These are phyloP conservation scores for Triops cancriformis DNA, from an alignment of 1,140 invertebrate genomes.

Conservation along the genomic window DNA sequence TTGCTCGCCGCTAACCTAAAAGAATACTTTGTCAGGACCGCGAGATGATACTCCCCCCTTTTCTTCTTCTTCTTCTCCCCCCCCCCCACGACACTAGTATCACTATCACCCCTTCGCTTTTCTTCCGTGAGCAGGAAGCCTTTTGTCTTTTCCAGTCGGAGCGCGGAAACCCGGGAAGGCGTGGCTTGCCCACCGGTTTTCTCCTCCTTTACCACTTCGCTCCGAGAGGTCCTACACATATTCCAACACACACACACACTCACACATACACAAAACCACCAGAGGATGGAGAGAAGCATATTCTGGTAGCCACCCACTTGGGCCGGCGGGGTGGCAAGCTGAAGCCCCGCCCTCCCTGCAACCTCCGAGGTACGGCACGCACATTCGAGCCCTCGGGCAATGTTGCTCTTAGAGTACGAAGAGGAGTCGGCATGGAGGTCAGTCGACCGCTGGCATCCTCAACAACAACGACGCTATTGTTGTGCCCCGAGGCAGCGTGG, in stretches of 20 bases:
- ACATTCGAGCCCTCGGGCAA: background rate
- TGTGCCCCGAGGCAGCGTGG: conserved; percentile 1
- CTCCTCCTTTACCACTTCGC: background rate
- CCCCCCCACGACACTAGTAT: background rate
- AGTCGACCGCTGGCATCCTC: background rate
- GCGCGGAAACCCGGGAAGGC: background rate
- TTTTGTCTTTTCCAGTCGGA: background rate
- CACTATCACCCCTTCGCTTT: background rate
- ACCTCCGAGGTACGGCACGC: background rate
- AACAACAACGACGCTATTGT: conserved; percentile 1
- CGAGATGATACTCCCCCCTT: background rate
- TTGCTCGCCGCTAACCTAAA: background rate
- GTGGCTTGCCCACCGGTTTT: background rate
- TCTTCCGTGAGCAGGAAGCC: background rate
- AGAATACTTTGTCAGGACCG: background rate
- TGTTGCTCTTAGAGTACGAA: conserved; percentile 10
- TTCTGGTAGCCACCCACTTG: background rate
- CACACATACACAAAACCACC: background rate
- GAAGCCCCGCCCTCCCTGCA: background rate
- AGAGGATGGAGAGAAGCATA: background rate
- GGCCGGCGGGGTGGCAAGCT: background rate
- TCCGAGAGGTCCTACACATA: background rate
- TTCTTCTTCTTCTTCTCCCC: background rate
- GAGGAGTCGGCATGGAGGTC: background rate
- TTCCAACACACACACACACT: background rate